Conservation (phyloP, 2,113 vertebrate species). For the Erpornis zantholeuca region DNA sequence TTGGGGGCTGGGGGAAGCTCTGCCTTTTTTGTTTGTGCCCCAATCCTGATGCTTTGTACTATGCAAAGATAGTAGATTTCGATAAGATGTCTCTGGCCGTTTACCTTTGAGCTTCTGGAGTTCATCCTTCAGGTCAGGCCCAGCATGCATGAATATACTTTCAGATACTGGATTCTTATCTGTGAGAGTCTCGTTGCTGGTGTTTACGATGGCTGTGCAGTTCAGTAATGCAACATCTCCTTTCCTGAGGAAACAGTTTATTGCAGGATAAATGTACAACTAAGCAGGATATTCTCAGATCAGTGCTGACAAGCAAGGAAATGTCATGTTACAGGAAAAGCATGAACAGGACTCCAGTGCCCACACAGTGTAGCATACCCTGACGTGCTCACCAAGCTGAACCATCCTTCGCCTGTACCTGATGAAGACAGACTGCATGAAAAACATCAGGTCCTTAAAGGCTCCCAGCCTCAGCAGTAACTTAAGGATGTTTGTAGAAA, state of each 20-base stretch:
- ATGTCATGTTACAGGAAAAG: background rate
- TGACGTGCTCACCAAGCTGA: background rate
- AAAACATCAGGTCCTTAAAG: background rate
- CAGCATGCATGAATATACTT: constrained; percentile 87
- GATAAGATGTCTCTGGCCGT: background rate
- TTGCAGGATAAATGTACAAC: background rate
- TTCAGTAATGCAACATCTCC: constrained; percentile 90
- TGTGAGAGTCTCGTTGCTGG: constrained; percentile 91
- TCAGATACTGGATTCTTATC: constrained; percentile 96
- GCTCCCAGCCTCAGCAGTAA: background rate
- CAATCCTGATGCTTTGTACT: background rate
- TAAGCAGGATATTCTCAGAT: background rate
- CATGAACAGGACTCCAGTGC: background rate
- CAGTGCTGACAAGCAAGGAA: background rate
- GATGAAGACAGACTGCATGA: background rate
- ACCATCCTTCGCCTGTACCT: background rate
- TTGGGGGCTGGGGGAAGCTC: no score
- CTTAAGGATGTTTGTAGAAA: background rate
- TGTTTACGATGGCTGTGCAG: constrained; percentile 93
- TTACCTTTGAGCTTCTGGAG: constrained; percentile 94
- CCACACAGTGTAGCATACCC: fast-evolving
- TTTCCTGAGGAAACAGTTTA: constrained; percentile 72
- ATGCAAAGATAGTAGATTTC: background rate
- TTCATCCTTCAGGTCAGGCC: constrained; percentile 89
- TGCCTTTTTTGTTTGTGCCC: background rate